A percentile compares a stretch with the other conserved stretches of the same genome.
Conservation (phyloP, 2,888 invertebrate genomes). For the Dilophus febrilis region DNA sequence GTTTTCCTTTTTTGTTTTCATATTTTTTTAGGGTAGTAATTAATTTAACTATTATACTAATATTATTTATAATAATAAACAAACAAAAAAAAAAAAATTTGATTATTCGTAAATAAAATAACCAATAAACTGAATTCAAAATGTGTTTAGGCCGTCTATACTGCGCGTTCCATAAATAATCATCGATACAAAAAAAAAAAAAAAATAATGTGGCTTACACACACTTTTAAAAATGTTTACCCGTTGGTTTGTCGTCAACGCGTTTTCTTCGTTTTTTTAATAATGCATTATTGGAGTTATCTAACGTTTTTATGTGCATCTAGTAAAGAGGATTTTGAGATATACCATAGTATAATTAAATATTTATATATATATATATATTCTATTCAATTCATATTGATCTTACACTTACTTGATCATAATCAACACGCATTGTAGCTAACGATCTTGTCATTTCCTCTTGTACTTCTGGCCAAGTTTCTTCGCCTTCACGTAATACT, state of each 20-base stretch:
- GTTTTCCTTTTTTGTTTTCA: no score
- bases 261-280: slow-evolving; percentile 65
- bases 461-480: slow-evolving; percentile 93
- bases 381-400: neutral
- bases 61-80: no score
- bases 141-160: no score
- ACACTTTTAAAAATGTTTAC: no score
- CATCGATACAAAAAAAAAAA: no score
- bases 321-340: slow-evolving; percentile 16
- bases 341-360: slow-evolving; percentile 1
- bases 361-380: neutral
- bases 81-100: no score
- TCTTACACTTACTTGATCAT: slow-evolving; percentile 53
- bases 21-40: no score
- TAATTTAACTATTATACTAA: no score
- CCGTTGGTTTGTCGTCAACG: slow-evolving; percentile 17
- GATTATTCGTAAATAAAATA: no score
- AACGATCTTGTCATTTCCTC: slow-evolving; percentile 97
- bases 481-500: slow-evolving; percentile 77
- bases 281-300: slow-evolving; percentile 82
- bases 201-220: no score
- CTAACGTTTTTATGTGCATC: slow-evolving; percentile 83
- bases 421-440: slow-evolving; percentile 96
- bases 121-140: no score
- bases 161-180: no score